Evolutionary conservation across 1,140 invertebrate species (phyloP).

Genomic region (Drosophila oshimai): DNA sequence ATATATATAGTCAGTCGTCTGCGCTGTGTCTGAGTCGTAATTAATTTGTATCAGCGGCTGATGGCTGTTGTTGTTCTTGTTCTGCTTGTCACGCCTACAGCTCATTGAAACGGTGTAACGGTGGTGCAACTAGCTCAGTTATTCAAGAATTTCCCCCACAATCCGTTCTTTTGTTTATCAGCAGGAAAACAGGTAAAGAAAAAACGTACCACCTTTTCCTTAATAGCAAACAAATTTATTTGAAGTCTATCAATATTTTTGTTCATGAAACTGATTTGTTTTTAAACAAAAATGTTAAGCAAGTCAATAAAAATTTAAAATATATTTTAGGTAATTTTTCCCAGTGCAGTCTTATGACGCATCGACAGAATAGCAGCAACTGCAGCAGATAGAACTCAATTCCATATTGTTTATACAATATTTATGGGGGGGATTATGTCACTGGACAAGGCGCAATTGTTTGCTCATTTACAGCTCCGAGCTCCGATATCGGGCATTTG

Average conservation of each 20-base stretch:
- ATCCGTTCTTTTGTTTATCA: neutral
- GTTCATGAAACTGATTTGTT: no score
- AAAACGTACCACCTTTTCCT: no score
- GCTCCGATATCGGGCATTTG: constrained; percentile 41
- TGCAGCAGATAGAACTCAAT: constrained; percentile 35
- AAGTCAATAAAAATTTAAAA: no score
- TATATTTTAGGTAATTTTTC: neutral
- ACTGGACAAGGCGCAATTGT: constrained; percentile 63
- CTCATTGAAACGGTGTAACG: neutral
- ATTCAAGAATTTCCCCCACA: neutral
- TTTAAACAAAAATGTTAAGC: neutral
- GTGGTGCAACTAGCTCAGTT: constrained; percentile 11
- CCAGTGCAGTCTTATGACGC: constrained; percentile 11
- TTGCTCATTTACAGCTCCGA: constrained; percentile 44
- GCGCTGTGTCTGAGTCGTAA: constrained; percentile 50
- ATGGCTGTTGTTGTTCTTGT: constrained; percentile 1
- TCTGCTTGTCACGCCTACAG: constrained; percentile 24
- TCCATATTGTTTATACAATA: constrained; percentile 52
- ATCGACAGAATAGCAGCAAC: constrained; percentile 4
- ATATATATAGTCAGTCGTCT: constrained; percentile 30
- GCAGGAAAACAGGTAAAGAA: no score
- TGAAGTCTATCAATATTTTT: no score
- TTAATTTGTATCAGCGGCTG: constrained; percentile 62
- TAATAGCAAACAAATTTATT: no score
- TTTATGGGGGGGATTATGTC: constrained; percentile 70